Conservation (phyloP, 2,888 invertebrate species). For the Eudasyphora cyanicolor region DNA sequence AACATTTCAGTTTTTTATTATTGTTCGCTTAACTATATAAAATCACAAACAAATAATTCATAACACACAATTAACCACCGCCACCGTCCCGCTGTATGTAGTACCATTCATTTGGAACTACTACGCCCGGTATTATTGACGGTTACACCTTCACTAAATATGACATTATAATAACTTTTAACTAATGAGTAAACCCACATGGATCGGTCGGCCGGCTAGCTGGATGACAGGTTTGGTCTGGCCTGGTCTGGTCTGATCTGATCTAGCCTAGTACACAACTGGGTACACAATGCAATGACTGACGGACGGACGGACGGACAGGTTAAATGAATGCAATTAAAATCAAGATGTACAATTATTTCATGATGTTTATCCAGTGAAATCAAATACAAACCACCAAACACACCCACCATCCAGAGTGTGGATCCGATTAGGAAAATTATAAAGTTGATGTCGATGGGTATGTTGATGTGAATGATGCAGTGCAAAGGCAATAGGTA, state of each 20-base stretch:
- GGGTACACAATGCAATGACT: too few relatives aligned
- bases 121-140: not conserved
- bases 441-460: not conserved
- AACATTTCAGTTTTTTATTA: not conserved
- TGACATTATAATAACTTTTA: not conserved
- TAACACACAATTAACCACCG: not conserved
- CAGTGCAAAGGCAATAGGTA: not conserved
- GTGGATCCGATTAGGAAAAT: not conserved
- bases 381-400: not conserved
- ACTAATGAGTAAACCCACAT: not conserved
- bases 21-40: not conserved
- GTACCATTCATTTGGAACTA: not conserved
- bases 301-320: too few relatives aligned
- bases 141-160: conserved; percentile 16
- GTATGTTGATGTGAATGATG: not conserved
- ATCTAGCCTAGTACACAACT: too few relatives aligned
- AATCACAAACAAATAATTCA: conserved; percentile 15
- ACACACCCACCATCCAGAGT: not conserved
- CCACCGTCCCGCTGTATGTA: not conserved
- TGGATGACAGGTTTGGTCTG: not conserved
- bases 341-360: conserved; percentile 2
- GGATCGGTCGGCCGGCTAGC: too few relatives aligned
- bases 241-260: not conserved
- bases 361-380: not conserved
- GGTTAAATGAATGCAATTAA: not conserved